These are phyloP conservation scores for Sclerurus mexicanus DNA, from an alignment of 2,113 vertebrate species.

Conservation along the genomic window DNA sequence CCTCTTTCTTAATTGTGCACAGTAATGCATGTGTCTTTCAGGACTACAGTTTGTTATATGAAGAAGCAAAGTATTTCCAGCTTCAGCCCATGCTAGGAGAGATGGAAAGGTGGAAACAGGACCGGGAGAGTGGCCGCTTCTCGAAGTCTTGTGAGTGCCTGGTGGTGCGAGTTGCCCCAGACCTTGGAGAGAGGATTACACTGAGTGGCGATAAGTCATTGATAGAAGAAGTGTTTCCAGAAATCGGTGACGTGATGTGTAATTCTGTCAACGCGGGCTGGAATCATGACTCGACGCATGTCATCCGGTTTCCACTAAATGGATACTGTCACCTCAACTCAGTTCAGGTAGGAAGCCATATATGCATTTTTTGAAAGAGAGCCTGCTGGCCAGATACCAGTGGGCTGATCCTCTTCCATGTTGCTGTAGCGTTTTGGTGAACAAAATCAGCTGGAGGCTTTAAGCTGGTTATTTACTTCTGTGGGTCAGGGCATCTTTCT, in stretches of 20 bases:
- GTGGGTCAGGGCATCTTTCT: background rate
- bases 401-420: background rate
- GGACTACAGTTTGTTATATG: slow-evolving; percentile 93
- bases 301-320: slow-evolving; percentile 89
- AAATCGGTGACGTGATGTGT: slow-evolving; percentile 87
- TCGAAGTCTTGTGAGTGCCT: slow-evolving; percentile 88
- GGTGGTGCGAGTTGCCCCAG: slow-evolving; percentile 88
- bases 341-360: slow-evolving; percentile 83
- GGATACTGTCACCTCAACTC: slow-evolving; percentile 96
- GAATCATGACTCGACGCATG: slow-evolving; percentile 85
- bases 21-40: slow-evolving; percentile 63
- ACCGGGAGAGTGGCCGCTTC: slow-evolving; percentile 77
- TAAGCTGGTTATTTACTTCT: background rate
- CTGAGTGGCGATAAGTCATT: slow-evolving; percentile 86
- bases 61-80: slow-evolving; percentile 95
- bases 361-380: background rate
- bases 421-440: background rate
- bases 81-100: slow-evolving; percentile 88
- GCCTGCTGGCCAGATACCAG: background rate
- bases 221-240: slow-evolving; percentile 92
- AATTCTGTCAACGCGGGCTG: slow-evolving; percentile 85
- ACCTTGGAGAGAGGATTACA: slow-evolving; percentile 88
- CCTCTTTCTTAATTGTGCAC: background rate
- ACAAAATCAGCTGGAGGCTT: background rate
- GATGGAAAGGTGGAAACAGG: slow-evolving; percentile 89